phyloP scores from a whole-genome alignment of 2,113 vertebrate genomes.

The Danio rerio region GRCz12tu NC_133195.1:41651001-41651500 shows the following conservation, averaged over 20 bases:
- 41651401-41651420: too few relatives aligned
- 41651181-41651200: not conserved
- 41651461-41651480: too few relatives aligned
- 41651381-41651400: too few relatives aligned
- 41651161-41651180: not conserved
- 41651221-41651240: not conserved
- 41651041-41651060: not conserved
- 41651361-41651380: too few relatives aligned
- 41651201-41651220: not conserved
- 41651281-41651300: not conserved
- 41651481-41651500: too few relatives aligned
- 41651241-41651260: not conserved
- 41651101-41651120: not conserved
- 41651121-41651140: conserved; percentile 2
- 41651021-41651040: too few relatives aligned
- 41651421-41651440: too few relatives aligned
- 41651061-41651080: not conserved
- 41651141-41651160: not conserved
- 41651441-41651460: too few relatives aligned
- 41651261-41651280: not conserved
- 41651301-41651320: not conserved
- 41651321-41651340: not conserved
- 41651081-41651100: not conserved
- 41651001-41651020: too few relatives aligned
- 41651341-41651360: too few relatives aligned